Conservation (phyloP, 2,888 invertebrate species). For the Vanessa cardui region DNA sequence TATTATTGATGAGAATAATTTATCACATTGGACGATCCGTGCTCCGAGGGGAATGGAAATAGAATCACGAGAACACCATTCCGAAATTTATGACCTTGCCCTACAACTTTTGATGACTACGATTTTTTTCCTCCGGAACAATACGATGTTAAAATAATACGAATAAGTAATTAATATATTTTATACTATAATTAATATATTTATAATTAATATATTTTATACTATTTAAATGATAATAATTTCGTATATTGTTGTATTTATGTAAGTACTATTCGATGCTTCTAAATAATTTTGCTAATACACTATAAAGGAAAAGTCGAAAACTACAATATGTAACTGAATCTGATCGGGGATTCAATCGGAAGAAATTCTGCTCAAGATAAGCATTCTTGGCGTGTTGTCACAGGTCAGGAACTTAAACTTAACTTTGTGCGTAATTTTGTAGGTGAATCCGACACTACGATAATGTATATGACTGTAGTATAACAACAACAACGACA, state of each 20-base stretch:
- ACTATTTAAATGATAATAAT: no score
- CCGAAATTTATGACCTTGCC: slow-evolving; percentile 71
- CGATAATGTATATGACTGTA: neutral
- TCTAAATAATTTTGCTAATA: neutral
- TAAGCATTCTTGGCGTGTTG: slow-evolving; percentile 40
- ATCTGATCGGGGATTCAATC: slow-evolving; percentile 40
- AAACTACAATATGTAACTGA: neutral
- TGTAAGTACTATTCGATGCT: neutral
- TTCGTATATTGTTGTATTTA: no score
- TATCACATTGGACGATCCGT: slow-evolving; percentile 65
- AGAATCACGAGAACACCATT: slow-evolving; percentile 70
- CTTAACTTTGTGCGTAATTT: slow-evolving; percentile 15
- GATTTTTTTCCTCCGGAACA: slow-evolving; percentile 56
- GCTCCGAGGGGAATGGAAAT: slow-evolving; percentile 70
- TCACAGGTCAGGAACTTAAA: slow-evolving; percentile 38
- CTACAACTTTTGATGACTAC: slow-evolving; percentile 70
- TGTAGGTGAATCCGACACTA: neutral
- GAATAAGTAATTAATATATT: no score
- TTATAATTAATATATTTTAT: no score
- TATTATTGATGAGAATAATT: slow-evolving; percentile 79
- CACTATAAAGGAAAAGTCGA: neutral
- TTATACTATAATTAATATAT: no score
- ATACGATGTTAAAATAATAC: no score
- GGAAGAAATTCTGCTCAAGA: slow-evolving; percentile 36
- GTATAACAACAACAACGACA: no score